Evolutionary conservation across 92 coral and sea anemone species (phyloP).

Genomic region (Chrysogorgia sp.): DNA sequence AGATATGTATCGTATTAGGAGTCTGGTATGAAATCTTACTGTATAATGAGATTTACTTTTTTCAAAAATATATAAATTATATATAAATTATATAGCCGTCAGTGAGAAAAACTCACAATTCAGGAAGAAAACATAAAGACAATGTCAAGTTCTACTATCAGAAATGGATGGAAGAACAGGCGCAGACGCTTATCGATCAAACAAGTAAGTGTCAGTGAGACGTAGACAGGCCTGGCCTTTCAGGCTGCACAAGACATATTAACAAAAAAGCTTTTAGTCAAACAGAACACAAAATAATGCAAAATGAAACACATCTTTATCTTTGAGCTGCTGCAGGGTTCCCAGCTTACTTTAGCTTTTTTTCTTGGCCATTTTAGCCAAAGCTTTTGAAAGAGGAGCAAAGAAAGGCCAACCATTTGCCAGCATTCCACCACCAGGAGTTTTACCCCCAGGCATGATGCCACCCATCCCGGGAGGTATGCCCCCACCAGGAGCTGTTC

Average conservation of each 20-base stretch:
- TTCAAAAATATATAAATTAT: background rate
- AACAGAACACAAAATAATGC: no score
- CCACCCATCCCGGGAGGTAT: constrained; percentile 81
- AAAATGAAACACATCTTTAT: no score
- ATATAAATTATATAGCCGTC: constrained; percentile 70
- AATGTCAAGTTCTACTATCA: constrained; percentile 93
- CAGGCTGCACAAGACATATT: no score
- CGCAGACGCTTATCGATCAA: constrained; percentile 94
- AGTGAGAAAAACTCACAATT: constrained; percentile 97
- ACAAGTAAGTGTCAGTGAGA: constrained; percentile 80
- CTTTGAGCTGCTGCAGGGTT: background rate
- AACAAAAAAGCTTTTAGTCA: no score
- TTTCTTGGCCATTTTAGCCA: constrained; percentile 61
- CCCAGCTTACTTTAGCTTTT: background rate
- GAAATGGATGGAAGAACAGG: constrained; percentile 99
- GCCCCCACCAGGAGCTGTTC: constrained; percentile 90
- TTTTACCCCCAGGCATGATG: constrained; percentile 87
- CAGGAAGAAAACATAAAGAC: constrained; percentile 95
- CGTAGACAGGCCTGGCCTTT: no score
- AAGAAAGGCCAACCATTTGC: constrained; percentile 80
- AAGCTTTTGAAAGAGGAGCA: constrained; percentile 86
- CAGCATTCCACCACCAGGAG: constrained; percentile 76
- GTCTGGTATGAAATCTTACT: no score
- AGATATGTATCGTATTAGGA: no score
- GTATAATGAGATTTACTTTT: background rate